phyloP scores from a whole-genome alignment of 2,797 vertebrate genomes.

The Triplophysa bombifrons region DNA sequence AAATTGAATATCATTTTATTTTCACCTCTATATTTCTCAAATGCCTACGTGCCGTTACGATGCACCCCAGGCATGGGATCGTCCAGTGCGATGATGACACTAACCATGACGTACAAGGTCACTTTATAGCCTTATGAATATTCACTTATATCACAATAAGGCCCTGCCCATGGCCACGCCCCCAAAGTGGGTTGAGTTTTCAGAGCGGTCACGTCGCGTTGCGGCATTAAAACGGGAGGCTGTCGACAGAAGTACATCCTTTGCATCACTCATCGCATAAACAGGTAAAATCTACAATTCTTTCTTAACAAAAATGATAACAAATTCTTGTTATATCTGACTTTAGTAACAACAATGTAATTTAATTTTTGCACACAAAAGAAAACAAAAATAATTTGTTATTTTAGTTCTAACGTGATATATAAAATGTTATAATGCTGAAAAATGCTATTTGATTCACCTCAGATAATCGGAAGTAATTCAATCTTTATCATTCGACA shows the following conservation, averaged over 20 bases:
- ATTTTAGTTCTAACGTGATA: background rate
- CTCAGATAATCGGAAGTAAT: background rate
- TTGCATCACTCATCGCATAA: background rate
- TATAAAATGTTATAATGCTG: background rate
- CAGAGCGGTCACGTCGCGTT: slow-evolving; percentile 79
- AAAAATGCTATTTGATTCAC: background rate
- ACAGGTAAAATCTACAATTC: slow-evolving; percentile 11
- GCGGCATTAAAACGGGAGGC: slow-evolving; percentile 70
- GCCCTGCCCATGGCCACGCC: slow-evolving; percentile 60
- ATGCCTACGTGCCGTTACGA: slow-evolving; percentile 15
- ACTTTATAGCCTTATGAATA: slow-evolving; percentile 30
- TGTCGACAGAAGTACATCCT: slow-evolving; percentile 3
- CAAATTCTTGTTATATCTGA: background rate
- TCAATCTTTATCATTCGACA: slow-evolving; percentile 2
- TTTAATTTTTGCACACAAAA: background rate
- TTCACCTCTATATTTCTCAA: background rate
- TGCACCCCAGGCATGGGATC: background rate
- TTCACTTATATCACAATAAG: background rate
- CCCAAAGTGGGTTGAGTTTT: slow-evolving; percentile 53
- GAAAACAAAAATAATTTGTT: background rate
- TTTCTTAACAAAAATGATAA: background rate
- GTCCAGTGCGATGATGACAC: background rate
- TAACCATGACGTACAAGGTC: background rate
- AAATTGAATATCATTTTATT: background rate
- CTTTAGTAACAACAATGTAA: background rate